These are phyloP conservation scores for Ylistrum balloti DNA, from an alignment of 1,140 invertebrate species.

Conservation along the genomic window DNA sequence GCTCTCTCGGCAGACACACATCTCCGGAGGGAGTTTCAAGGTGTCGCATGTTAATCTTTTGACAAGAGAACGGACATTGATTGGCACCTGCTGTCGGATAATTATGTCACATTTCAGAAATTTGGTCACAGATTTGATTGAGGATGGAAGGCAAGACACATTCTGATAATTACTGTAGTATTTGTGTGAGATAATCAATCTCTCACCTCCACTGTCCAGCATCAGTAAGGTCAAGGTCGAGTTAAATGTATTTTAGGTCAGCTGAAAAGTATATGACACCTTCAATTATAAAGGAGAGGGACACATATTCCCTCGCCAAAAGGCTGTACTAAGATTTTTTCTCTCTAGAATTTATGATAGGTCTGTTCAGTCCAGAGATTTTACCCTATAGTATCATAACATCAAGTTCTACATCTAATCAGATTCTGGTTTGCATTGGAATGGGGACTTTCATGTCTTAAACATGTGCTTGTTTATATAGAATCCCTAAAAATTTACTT, in stretches of 20 bases:
- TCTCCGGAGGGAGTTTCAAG: slow-evolving; percentile 15
- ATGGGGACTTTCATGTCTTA: no score
- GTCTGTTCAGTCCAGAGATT: no score
- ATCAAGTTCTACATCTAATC: no score
- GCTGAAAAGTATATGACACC: no score
- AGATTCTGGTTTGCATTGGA: no score
- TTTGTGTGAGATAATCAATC: slow-evolving; percentile 18
- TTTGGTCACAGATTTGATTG: slow-evolving; percentile 22
- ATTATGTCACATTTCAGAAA: slow-evolving; percentile 21
- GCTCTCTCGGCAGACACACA: background rate
- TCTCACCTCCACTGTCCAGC: slow-evolving; percentile 3
- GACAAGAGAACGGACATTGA: slow-evolving; percentile 8
- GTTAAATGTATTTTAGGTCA: background rate
- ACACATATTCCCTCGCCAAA: no score
- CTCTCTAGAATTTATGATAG: no score
- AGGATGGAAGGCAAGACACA: background rate
- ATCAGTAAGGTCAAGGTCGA: background rate
- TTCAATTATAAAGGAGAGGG: no score
- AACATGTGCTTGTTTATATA: no score
- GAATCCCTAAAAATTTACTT: no score
- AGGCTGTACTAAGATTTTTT: no score
- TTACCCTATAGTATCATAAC: no score
- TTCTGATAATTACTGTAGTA: background rate
- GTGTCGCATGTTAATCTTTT: slow-evolving; percentile 25
- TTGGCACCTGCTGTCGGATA: slow-evolving; percentile 23